Evolutionary conservation across 2,113 vertebrate genomes (phyloP).

Genomic region (Tapirus terrestris): DNA sequence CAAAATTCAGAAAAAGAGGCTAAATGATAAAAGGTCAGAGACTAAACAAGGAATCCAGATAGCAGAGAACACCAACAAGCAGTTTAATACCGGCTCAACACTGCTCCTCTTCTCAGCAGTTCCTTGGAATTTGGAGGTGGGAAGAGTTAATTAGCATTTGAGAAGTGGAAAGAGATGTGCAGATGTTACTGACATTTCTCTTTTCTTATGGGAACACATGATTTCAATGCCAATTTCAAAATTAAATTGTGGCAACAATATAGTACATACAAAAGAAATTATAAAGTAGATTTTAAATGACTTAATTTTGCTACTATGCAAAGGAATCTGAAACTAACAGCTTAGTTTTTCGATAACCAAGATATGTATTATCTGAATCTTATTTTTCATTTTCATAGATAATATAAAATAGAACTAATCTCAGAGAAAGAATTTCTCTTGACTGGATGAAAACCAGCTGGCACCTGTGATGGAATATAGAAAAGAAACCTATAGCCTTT

Average conservation of each 20-base stretch:
- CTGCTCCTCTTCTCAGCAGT: not conserved
- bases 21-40: not conserved
- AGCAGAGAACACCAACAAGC: not conserved
- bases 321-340: not conserved
- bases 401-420: conserved; percentile 24
- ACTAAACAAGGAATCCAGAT: not conserved
- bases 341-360: not conserved
- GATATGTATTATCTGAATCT: not conserved
- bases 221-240: conserved; percentile 15
- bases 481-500: not conserved
- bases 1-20: not conserved
- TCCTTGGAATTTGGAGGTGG: not conserved
- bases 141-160: not conserved
- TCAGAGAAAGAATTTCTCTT: not conserved
- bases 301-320: not conserved
- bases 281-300: conserved; percentile 15
- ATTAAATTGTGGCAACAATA: conserved; percentile 34
- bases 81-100: not conserved
- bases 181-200: not conserved
- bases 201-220: not conserved
- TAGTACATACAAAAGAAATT: not conserved
- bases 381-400: conserved; percentile 38
- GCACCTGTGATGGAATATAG: not conserved
- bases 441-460: not conserved
- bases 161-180: not conserved